phyloP scores from a whole-genome alignment of 1,140 invertebrate genomes.

The Teleopsis dalmanni region DNA sequence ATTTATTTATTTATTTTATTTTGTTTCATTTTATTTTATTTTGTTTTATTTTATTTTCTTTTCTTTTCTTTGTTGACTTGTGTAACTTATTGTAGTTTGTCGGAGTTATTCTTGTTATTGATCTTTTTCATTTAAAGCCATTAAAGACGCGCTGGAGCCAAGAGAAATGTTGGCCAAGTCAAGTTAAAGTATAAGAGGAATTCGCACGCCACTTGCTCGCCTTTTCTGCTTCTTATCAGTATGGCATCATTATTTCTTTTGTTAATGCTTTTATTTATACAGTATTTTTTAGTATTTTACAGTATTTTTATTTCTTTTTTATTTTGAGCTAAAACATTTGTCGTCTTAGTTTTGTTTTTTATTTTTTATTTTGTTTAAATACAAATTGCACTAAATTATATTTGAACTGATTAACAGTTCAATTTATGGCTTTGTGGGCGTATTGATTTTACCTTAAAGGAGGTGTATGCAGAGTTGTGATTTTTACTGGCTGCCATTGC shows the following conservation, averaged over 20 bases:
- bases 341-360: background rate
- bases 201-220: conserved; percentile 10
- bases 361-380: background rate
- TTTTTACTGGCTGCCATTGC: no score
- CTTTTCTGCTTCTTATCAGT: conserved; percentile 1
- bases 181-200: background rate
- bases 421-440: conserved; percentile 18
- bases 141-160: no score
- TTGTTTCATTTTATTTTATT: no score
- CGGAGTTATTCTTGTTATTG: no score
- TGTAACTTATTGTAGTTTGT: no score
- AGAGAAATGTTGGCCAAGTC: background rate
- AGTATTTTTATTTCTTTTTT: background rate
- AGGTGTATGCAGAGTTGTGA: no score
- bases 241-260: conserved; percentile 7
- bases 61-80: no score
- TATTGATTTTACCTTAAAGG: conserved; percentile 15
- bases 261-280: conserved; percentile 3
- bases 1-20: no score
- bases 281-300: background rate
- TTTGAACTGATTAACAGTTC: conserved; percentile 19
- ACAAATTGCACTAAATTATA: conserved; percentile 16
- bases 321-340: background rate
- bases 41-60: no score
- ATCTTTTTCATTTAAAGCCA: no score